Conservation (phyloP, 1,140 invertebrate genomes). For the Aphelenchoides besseyi region DNA sequence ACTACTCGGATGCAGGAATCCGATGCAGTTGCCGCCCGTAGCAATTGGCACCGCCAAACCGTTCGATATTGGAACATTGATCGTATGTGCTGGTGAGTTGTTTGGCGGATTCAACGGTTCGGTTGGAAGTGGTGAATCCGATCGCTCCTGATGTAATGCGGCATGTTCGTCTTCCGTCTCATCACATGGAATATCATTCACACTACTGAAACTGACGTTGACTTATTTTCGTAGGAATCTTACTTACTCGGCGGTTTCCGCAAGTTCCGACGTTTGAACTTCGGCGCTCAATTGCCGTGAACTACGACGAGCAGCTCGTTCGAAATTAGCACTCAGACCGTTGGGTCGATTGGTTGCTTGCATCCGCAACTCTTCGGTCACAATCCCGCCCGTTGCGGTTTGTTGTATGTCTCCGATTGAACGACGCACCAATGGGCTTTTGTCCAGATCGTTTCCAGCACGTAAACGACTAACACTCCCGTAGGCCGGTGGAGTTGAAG, state of each 20-base stretch:
- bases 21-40: not conserved
- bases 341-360: not conserved
- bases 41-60: not conserved
- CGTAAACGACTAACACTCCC: not conserved
- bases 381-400: not conserved
- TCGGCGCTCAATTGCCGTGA: not conserved
- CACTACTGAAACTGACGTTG: not conserved
- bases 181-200: not conserved
- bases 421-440: slow-evolving; percentile 9
- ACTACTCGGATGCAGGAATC: slow-evolving; percentile 35
- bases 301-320: not conserved
- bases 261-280: not conserved
- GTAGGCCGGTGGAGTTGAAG: slow-evolving; percentile 3
- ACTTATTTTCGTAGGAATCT: not conserved
- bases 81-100: not conserved
- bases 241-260: not conserved
- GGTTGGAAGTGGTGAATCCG: not conserved
- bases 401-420: slow-evolving; percentile 7
- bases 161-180: slow-evolving; percentile 7
- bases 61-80: not conserved
- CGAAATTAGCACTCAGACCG: not conserved
- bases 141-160: not conserved
- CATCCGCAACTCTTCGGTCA: slow-evolving; percentile 3
- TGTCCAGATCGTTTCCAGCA: not conserved
- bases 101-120: not conserved